Conservation (phyloP, 2,888 invertebrate genomes). For the Harpalus rufipes region DNA sequence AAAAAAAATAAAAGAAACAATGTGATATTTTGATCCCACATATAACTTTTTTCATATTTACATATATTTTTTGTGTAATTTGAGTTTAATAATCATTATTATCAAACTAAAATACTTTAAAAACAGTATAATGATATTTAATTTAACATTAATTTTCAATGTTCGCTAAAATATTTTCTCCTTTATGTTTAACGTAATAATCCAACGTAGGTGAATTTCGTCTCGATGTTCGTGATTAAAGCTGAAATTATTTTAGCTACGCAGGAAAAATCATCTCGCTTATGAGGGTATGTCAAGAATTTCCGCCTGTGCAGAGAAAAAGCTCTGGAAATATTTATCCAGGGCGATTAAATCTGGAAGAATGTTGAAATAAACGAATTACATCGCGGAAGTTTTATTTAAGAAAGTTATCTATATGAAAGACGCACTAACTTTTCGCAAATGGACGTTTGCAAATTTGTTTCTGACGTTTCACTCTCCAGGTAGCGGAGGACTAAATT, state of each 20-base stretch:
- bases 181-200: neutral
- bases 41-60: no score
- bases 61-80: no score
- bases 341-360: slow-evolving; percentile 46
- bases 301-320: neutral
- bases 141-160: no score
- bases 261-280: slow-evolving; percentile 1
- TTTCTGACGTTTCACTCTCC: slow-evolving; percentile 49
- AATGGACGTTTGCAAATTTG: slow-evolving; percentile 59
- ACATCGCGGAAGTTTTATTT: slow-evolving; percentile 28
- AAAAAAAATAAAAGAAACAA: no score
- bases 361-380: slow-evolving; percentile 53
- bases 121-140: no score
- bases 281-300: slow-evolving; percentile 2
- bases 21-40: no score
- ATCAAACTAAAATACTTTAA: no score
- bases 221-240: neutral
- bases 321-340: slow-evolving; percentile 10
- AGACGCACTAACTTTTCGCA: slow-evolving; percentile 18
- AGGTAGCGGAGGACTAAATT: slow-evolving; percentile 58
- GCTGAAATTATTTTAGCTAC: neutral
- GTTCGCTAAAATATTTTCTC: no score
- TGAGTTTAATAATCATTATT: no score
- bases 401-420: slow-evolving; percentile 43
- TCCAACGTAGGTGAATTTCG: neutral